phyloP scores from a whole-genome alignment of 2,113 vertebrate species.

The Cyprinodon brontotheroides region DNA sequence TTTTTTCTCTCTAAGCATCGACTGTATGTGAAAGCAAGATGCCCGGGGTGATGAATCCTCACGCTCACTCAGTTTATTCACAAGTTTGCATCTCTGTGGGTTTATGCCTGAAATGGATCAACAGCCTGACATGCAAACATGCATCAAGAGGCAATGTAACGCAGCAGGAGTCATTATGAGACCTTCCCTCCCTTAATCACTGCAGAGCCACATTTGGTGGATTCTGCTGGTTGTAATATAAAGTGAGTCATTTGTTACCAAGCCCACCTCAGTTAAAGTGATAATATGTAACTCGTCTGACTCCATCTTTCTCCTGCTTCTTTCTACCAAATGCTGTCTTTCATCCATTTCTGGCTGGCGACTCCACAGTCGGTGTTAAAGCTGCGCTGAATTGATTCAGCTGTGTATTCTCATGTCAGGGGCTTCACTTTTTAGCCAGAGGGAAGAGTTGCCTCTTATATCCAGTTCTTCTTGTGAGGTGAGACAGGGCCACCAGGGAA shows the following conservation, averaged over 20 bases:
- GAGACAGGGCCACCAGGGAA: slow-evolving; percentile 27
- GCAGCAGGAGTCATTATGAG: not conserved
- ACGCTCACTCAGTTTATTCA: not conserved
- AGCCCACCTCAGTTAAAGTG: slow-evolving; percentile 5
- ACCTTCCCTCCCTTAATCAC: not conserved
- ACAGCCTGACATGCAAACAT: not conserved
- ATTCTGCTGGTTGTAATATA: slow-evolving; percentile 14
- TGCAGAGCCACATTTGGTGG: not conserved
- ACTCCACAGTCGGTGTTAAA: slow-evolving; percentile 11
- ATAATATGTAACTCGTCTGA: slow-evolving; percentile 20
- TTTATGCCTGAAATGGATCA: not conserved
- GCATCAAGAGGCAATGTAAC: not conserved
- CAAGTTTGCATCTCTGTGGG: not conserved
- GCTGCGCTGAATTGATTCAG: slow-evolving; percentile 64
- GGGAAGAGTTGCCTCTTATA: slow-evolving; percentile 44
- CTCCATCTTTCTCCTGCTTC: not conserved
- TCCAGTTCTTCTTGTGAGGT: slow-evolving; percentile 29
- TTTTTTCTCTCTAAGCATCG: not conserved
- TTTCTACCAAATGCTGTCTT: slow-evolving; percentile 9
- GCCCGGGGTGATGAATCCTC: not conserved
- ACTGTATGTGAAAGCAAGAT: not conserved
- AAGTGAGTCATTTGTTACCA: slow-evolving; percentile 24
- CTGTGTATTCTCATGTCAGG: slow-evolving; percentile 56
- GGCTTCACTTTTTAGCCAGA: slow-evolving; percentile 48
- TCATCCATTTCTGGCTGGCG: slow-evolving; percentile 31